Evolutionary conservation across 2,797 vertebrate species (phyloP).

Genomic region (Sciurus carolinensis): DNA sequence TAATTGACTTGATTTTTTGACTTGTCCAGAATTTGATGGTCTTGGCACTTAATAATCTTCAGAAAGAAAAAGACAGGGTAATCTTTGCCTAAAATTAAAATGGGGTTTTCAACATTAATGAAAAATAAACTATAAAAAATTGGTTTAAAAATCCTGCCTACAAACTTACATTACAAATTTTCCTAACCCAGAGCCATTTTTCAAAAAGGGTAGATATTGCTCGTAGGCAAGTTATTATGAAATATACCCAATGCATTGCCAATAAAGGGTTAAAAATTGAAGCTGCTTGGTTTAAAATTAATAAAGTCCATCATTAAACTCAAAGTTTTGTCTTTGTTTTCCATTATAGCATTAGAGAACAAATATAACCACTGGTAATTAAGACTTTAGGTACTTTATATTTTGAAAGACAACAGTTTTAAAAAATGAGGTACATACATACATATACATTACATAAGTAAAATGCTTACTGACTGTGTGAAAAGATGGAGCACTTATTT

Average conservation of each 20-base stretch:
- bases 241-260: not conserved
- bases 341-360: not conserved
- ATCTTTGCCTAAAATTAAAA: slow-evolving; percentile 57
- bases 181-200: not conserved
- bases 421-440: slow-evolving; percentile 67
- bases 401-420: slow-evolving; percentile 67
- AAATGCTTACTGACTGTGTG: slow-evolving; percentile 71
- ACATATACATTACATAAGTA: slow-evolving; percentile 46
- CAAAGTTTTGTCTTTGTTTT: slow-evolving; percentile 45
- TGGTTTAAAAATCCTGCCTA: not conserved
- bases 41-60: not conserved
- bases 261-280: slow-evolving; percentile 48
- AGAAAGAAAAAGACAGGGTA: not conserved
- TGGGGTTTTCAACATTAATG: not conserved
- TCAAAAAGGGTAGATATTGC: not conserved
- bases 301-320: not conserved
- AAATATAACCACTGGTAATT: not conserved
- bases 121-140: slow-evolving; percentile 56
- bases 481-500: slow-evolving; percentile 84
- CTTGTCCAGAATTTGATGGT: not conserved
- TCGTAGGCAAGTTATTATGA: not conserved
- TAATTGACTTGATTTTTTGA: not conserved
- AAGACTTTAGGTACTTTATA: slow-evolving; percentile 38
- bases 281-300: slow-evolving; percentile 58
- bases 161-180: not conserved